phyloP scores from a whole-genome alignment of 2,797 vertebrate genomes.

The Fundulus diaphanus region DNA sequence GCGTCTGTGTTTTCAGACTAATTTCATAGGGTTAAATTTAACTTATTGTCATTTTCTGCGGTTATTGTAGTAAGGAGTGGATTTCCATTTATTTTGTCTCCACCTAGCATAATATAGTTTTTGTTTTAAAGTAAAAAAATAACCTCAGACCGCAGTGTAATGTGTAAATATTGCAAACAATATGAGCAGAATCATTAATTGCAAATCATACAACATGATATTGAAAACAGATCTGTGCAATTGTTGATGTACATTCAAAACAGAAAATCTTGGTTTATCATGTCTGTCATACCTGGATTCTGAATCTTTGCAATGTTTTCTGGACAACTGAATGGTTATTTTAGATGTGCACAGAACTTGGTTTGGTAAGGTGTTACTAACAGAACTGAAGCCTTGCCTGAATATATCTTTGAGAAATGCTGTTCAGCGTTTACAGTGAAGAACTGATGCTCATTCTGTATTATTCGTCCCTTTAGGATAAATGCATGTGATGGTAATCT shows the following conservation, averaged over 20 bases:
- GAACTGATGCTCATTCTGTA: no score
- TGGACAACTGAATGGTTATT: background rate
- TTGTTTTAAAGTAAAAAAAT: slow-evolving; percentile 1
- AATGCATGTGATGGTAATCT: no score
- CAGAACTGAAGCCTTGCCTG: no score
- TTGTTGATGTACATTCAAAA: no score
- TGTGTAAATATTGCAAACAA: background rate
- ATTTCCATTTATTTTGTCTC: background rate
- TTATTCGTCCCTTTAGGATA: no score
- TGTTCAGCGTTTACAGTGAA: no score
- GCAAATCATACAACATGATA: no score
- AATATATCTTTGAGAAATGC: no score
- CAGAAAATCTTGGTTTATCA: background rate
- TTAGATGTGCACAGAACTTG: background rate
- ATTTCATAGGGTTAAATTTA: background rate
- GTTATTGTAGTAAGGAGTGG: background rate
- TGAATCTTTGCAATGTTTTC: background rate
- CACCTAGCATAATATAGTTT: background rate
- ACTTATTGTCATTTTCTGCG: background rate
- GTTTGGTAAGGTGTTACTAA: no score
- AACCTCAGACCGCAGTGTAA: background rate
- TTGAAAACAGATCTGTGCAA: no score
- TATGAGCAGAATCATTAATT: no score
- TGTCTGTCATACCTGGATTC: background rate
- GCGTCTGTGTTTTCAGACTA: background rate